These are phyloP conservation scores for Stenchaetothrips biformis DNA, from an alignment of 2,888 invertebrate genomes.

Conservation along the genomic window DNA sequence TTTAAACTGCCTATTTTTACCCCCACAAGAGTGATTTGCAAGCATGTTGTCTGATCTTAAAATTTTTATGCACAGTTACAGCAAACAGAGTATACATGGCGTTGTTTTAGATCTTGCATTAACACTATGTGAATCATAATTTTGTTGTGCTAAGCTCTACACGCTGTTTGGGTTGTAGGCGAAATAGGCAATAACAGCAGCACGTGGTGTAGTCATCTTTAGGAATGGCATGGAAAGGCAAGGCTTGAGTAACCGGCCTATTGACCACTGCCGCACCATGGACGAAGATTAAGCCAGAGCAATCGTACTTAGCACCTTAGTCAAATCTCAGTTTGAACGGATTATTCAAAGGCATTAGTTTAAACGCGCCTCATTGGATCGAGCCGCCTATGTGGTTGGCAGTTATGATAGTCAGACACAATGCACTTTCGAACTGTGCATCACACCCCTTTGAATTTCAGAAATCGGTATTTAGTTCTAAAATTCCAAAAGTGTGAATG, in stretches of 20 bases:
- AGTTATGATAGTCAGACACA: too few species aligned
- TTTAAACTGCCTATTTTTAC: too few species aligned
- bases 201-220: constrained; percentile 14
- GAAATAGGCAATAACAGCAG: not conserved
- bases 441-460: too few species aligned
- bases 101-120: not conserved
- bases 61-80: not conserved
- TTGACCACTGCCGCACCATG: constrained; percentile 16
- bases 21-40: not conserved
- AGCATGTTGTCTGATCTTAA: not conserved
- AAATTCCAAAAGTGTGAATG: too few species aligned
- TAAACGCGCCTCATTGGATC: too few species aligned
- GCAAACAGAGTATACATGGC: not conserved
- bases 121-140: not conserved
- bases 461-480: too few species aligned
- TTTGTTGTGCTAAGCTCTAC: not conserved
- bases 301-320: not conserved
- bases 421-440: too few species aligned
- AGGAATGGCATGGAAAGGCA: constrained; percentile 20
- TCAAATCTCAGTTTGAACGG: too few species aligned
- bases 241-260: constrained; percentile 7
- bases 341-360: too few species aligned
- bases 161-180: not conserved
- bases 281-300: not conserved
- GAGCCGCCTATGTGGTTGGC: too few species aligned